A percentile compares a stretch with the other conserved stretches of the same genome.
Evolutionary conservation across 1,140 invertebrate species (phyloP).

Genomic region (Stegodyphus mimosarum): DNA sequence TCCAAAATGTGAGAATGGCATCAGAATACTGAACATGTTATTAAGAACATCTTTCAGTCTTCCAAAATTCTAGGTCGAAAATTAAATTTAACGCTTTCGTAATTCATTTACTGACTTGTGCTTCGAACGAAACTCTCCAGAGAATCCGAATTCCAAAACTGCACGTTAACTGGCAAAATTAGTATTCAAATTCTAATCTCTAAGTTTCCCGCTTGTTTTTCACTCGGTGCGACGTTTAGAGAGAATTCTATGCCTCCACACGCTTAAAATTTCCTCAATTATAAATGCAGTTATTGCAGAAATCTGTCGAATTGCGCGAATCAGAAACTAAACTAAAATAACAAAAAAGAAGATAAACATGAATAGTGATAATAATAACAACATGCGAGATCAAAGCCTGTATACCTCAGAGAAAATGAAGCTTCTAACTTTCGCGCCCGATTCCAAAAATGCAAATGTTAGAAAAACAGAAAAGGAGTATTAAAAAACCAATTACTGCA

Average conservation of each 20-base stretch:
- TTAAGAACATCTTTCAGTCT: background rate
- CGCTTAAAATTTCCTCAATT: slow-evolving; percentile 38
- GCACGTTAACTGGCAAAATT: slow-evolving; percentile 1
- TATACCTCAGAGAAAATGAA: slow-evolving; percentile 5
- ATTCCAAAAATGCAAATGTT: slow-evolving; percentile 26
- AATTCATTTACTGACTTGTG: background rate
- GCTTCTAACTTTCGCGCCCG: background rate
- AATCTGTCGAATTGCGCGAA: background rate
- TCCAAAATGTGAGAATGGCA: background rate
- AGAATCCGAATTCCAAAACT: background rate
- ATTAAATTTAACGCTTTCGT: background rate
- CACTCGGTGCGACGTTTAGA: background rate
- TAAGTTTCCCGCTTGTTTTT: background rate
- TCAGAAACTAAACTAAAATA: background rate
- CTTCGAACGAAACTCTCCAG: background rate
- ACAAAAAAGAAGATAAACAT: background rate
- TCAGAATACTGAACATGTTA: background rate
- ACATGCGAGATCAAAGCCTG: slow-evolving; percentile 13
- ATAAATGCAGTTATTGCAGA: slow-evolving; percentile 13
- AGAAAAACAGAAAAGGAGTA: slow-evolving; percentile 4
- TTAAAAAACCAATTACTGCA: slow-evolving; percentile 55
- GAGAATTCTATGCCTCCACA: slow-evolving; percentile 10
- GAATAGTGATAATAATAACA: slow-evolving; percentile 3
- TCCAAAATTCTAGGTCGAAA: background rate
- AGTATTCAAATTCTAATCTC: slow-evolving; percentile 20